Conservation (phyloP, 92 coral and sea anemone species). For the Heteractis magnifica region DNA sequence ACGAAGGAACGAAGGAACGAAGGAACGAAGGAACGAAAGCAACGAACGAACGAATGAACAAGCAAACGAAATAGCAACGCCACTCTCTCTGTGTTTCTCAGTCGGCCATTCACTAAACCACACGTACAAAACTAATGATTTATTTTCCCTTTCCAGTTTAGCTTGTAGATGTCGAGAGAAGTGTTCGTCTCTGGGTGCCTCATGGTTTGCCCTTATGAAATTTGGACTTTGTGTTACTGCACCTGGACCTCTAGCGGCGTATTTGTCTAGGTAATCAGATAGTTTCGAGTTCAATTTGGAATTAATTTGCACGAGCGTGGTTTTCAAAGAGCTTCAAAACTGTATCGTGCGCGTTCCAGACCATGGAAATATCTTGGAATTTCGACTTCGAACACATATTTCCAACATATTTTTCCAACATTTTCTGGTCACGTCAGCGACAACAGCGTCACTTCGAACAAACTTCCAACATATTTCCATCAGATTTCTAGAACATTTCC, state of each 20-base stretch:
- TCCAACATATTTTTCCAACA: too few species aligned
- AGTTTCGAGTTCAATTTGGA: neutral
- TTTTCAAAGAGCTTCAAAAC: neutral
- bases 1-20: too few species aligned
- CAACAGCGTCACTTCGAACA: too few species aligned
- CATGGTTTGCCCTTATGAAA: neutral
- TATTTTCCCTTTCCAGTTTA: neutral
- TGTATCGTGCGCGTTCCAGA: neutral
- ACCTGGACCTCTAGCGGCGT: neutral
- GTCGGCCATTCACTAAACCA: too few species aligned
- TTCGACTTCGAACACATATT: too few species aligned
- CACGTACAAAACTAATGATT: neutral
- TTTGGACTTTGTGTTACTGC: neutral
- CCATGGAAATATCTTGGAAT: too few species aligned
- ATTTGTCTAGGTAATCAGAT: neutral
- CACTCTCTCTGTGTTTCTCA: too few species aligned
- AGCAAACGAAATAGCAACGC: too few species aligned
- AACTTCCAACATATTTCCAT: too few species aligned
- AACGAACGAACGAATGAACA: neutral
- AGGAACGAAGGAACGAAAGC: too few species aligned
- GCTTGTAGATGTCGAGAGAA: neutral
- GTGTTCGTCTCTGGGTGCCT: neutral
- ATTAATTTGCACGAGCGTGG: neutral
- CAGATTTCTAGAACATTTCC: too few species aligned
- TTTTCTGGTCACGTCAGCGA: too few species aligned